Conservation (phyloP, 2,797 vertebrate genomes). For the Microchirus variegatus region DNA sequence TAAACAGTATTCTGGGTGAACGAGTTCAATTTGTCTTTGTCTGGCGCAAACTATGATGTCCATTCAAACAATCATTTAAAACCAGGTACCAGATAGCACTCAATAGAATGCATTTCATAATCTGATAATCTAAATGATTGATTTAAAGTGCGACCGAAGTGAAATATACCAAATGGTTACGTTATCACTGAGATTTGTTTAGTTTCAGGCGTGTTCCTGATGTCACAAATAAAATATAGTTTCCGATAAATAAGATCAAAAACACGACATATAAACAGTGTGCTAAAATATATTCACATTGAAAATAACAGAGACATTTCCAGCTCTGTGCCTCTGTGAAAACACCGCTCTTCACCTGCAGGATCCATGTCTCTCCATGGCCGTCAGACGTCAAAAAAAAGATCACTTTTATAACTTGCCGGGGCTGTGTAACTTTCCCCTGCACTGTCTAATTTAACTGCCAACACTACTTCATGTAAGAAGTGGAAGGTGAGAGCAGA, state of each 20-base stretch:
- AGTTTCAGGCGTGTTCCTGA: no score
- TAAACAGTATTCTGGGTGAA: no score
- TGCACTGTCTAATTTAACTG: slow-evolving; percentile 24
- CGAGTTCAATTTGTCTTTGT: no score
- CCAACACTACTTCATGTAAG: slow-evolving; percentile 25
- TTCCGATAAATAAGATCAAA: not conserved
- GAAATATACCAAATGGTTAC: no score
- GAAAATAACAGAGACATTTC: not conserved
- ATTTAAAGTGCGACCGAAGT: no score
- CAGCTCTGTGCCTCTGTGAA: not conserved
- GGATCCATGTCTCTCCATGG: not conserved
- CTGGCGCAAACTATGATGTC: no score
- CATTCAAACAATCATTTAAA: no score
- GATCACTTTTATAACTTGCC: slow-evolving; percentile 12
- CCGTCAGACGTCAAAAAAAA: slow-evolving; percentile 10
- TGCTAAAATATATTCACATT: not conserved
- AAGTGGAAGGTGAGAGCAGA: slow-evolving; percentile 3
- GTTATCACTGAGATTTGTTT: no score
- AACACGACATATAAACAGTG: not conserved
- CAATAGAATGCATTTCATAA: no score
- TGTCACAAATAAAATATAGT: no score
- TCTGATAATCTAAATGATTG: no score
- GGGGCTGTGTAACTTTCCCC: slow-evolving; percentile 19
- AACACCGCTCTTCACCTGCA: slow-evolving; percentile 1
- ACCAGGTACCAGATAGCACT: no score